Evolutionary conservation across 2,113 vertebrate species (phyloP).

Genomic region (Columba janthina): DNA sequence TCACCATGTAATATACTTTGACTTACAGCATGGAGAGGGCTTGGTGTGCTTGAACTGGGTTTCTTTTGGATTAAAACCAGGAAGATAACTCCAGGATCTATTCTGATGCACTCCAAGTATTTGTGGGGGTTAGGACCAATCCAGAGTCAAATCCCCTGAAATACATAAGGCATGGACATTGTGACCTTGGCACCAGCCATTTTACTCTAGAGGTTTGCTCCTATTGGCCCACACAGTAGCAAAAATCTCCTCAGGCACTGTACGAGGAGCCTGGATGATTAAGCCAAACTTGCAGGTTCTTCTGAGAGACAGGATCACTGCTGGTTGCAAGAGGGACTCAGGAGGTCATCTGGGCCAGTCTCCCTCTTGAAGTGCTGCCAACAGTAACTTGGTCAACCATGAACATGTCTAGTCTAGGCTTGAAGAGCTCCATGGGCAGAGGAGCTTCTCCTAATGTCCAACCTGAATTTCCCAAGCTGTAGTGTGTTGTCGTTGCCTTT

Average conservation of each 20-base stretch:
- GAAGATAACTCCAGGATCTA: not conserved
- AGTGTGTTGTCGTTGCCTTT: rapidly evolving
- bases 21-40: not conserved
- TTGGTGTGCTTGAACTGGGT: not conserved
- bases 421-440: not conserved
- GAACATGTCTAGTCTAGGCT: not conserved
- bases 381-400: not conserved
- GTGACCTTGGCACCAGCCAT: not conserved
- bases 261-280: not conserved
- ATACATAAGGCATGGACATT: not conserved
- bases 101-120: not conserved
- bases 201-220: not conserved
- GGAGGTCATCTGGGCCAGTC: not conserved
- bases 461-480: not conserved
- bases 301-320: not conserved
- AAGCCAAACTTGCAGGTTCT: not conserved
- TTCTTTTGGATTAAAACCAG: not conserved
- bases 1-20: not conserved
- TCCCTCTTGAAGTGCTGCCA: not conserved
- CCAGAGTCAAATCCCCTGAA: not conserved
- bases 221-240: not conserved
- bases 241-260: not conserved
- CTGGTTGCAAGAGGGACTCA: not conserved
- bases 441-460: not conserved
- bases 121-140: not conserved